Conservation (phyloP, 2,888 invertebrate genomes). For the Lingula anatina region DNA sequence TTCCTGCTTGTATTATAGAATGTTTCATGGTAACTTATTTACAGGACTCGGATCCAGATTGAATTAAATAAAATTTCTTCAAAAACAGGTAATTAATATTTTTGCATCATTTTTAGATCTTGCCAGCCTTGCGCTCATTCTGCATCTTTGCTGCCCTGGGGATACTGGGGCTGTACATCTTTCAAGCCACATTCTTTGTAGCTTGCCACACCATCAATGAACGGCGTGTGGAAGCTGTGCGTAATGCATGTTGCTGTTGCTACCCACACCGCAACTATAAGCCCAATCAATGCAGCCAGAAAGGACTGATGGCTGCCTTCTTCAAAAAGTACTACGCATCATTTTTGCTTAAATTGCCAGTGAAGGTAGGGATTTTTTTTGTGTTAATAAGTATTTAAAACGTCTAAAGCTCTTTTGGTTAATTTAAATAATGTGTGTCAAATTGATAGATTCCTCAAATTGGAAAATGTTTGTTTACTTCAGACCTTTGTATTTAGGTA, state of each 20-base stretch:
- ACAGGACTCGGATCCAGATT: too few relatives aligned
- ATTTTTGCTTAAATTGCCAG: slow-evolving; percentile 63
- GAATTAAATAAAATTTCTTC: too few relatives aligned
- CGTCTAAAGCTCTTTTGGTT: too few relatives aligned
- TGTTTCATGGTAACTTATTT: too few relatives aligned
- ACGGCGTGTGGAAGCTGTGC: slow-evolving; percentile 29
- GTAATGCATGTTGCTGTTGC: slow-evolving; percentile 56
- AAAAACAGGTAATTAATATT: too few relatives aligned
- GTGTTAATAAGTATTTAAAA: too few relatives aligned
- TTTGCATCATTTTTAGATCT: slow-evolving; percentile 60
- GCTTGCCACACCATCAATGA: slow-evolving; percentile 72
- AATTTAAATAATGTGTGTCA: too few relatives aligned
- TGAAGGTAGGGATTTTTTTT: slow-evolving; percentile 56
- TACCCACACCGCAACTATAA: slow-evolving; percentile 60
- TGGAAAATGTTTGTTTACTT: too few relatives aligned
- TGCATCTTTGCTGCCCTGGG: slow-evolving; percentile 76
- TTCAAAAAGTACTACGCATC: slow-evolving; percentile 63
- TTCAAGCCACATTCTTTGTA: slow-evolving; percentile 74
- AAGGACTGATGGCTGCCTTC: slow-evolving; percentile 58
- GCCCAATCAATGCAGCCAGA: slow-evolving; percentile 58
- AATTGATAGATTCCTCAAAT: too few relatives aligned
- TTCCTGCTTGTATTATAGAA: too few relatives aligned
- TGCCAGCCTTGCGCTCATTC: slow-evolving; percentile 76
- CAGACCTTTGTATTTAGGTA: too few relatives aligned
- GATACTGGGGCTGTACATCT: slow-evolving; percentile 65